These are phyloP conservation scores for Rhodinocichla rosea DNA, from an alignment of 2,113 vertebrate genomes.

Conservation along the genomic window DNA sequence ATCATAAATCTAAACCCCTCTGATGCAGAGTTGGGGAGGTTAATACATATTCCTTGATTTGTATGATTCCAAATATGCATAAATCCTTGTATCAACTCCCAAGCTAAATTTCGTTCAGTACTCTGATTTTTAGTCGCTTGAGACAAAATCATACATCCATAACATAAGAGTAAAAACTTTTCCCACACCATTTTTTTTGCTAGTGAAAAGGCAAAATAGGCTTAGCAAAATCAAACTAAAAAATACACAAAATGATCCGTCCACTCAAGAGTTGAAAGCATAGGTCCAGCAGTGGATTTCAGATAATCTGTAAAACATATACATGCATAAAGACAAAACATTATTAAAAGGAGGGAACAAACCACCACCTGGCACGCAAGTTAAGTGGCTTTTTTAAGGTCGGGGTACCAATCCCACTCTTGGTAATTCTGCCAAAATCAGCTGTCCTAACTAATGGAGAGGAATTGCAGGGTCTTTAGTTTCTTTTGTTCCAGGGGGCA, in stretches of 20 bases:
- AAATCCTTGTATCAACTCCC: constrained; percentile 23
- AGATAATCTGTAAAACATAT: not conserved
- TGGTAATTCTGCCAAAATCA: not conserved
- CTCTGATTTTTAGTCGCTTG: not conserved
- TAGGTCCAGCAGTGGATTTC: not conserved
- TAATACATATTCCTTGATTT: constrained; percentile 1
- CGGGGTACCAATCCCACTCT: not conserved
- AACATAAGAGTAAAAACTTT: not conserved
- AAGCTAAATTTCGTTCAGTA: not conserved
- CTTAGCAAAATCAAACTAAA: not conserved
- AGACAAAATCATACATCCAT: not conserved
- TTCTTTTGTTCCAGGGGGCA: not conserved
- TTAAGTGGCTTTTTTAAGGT: not conserved
- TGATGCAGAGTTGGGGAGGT: not conserved
- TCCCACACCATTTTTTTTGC: not conserved
- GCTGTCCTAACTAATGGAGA: not conserved
- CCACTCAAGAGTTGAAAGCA: not conserved
- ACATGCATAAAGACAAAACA: not conserved
- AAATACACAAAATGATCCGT: not conserved
- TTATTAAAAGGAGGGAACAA: not conserved
- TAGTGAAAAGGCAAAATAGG: not conserved
- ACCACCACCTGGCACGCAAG: not conserved
- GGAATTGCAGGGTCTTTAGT: not conserved
- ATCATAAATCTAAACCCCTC: constrained; percentile 11
- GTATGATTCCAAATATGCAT: constrained; percentile 17